Evolutionary conservation across 1,140 invertebrate genomes (phyloP).

Genomic region (Pararge aegeria): DNA sequence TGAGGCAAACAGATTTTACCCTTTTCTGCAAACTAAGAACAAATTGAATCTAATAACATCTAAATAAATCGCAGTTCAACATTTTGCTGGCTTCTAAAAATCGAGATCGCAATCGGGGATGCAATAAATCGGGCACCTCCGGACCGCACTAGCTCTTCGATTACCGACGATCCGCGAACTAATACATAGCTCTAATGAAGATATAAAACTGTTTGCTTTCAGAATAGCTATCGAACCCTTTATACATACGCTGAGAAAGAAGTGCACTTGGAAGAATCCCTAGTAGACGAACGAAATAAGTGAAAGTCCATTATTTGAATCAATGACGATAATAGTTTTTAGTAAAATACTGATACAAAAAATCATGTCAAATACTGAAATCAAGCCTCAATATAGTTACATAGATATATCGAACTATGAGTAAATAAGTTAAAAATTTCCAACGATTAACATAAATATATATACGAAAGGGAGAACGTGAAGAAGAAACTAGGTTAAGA

Average conservation of each 20-base stretch:
- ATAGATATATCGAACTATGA: too few relatives aligned
- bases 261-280: too few relatives aligned
- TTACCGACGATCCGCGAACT: conserved; percentile 52
- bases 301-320: too few relatives aligned
- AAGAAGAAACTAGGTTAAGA: too few relatives aligned
- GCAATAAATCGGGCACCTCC: conserved; percentile 52
- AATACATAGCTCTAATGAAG: conserved; percentile 54
- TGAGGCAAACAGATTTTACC: neutral
- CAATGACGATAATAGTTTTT: too few relatives aligned
- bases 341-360: too few relatives aligned
- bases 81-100: conserved; percentile 29
- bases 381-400: too few relatives aligned
- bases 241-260: neutral
- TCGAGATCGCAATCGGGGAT: conserved; percentile 38
- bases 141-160: conserved; percentile 59
- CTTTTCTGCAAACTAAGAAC: neutral
- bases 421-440: too few relatives aligned
- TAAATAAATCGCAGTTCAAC: conserved; percentile 22
- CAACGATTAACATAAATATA: too few relatives aligned
- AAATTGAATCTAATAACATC: conserved; percentile 8
- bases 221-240: conserved; percentile 15
- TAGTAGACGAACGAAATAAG: too few relatives aligned
- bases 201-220: conserved; percentile 42
- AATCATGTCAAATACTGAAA: too few relatives aligned
- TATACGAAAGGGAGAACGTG: too few relatives aligned